Evolutionary conservation across 2,797 vertebrate species (phyloP).

Genomic region (Chloroceryle amazona): DNA sequence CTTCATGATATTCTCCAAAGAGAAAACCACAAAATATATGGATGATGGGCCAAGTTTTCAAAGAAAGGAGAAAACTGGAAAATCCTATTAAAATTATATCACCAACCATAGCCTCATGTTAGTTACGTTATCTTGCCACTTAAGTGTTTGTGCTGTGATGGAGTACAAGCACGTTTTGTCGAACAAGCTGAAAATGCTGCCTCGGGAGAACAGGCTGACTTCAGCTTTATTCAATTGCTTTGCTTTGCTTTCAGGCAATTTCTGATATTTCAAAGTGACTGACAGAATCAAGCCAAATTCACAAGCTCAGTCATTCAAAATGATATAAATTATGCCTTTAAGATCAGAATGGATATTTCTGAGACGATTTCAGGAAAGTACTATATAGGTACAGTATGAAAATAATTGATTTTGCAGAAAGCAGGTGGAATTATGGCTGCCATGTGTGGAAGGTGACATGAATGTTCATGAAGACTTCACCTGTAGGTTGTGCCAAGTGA

Average conservation of each 20-base stretch:
- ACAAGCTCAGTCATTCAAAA: background rate
- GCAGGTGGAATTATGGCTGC: background rate
- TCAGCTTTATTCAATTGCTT: conserved; percentile 42
- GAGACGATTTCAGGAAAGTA: background rate
- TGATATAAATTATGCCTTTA: background rate
- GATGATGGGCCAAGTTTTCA: background rate
- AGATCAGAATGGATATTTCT: background rate
- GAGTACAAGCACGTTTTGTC: background rate
- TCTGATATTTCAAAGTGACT: conserved; percentile 38
- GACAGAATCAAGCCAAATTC: conserved; percentile 40
- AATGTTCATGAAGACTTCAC: background rate
- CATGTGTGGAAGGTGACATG: background rate
- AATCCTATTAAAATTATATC: background rate
- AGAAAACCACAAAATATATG: background rate
- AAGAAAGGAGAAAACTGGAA: background rate
- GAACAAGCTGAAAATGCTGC: conserved; percentile 35
- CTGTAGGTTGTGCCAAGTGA: background rate
- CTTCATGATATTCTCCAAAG: background rate
- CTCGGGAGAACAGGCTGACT: conserved; percentile 22
- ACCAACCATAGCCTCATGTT: background rate
- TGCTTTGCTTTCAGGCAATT: conserved; percentile 39
- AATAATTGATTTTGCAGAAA: background rate
- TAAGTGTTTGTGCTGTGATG: background rate
- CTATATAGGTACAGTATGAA: background rate
- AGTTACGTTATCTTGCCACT: conserved; percentile 10